Base-by-base conservation (phyloP, 2,113 vertebrate genomes). In the Boulengeromyrus knoepffleri region DNA sequence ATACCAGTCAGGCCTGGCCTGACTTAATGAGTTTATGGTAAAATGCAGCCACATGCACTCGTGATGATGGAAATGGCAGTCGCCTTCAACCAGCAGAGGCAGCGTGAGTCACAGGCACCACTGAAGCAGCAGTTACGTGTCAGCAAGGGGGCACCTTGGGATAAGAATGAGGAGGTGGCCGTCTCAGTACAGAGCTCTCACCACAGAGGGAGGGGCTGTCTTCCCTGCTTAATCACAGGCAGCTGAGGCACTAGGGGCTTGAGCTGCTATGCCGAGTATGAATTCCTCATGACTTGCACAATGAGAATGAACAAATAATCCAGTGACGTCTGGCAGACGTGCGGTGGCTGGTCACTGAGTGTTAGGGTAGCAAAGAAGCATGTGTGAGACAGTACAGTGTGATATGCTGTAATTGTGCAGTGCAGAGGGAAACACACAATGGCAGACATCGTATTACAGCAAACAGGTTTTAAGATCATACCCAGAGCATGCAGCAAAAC, bases 121-220 rank as follows among this genome's bases (percentile, higher is more conserved):
- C 85, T n/a, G 49, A 87, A 87, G 85, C 46, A 36, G 49, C 85
- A 31, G 31, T 17, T 36, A 8, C 10, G 1, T 17, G 8, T 52
- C 47, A 49, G 46, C 85, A n/a, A 53, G 85, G 85, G 49, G 85
- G 85, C 85, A 87, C 49, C 27, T 87, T 87, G 85, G 85, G 49
- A 53, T 53, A 53, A 87, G n/a, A 47, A 27, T n/a, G n/a, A 31
- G 0, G 49, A 27, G 17, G 27, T 15, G n/a, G 85, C n/a, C 49
- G 3, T 87, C n/a, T 9, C 24, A 6, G 31, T 17, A 49, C n/a
- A 53, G 47, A 36, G 85, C 49, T 50, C 85, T 6, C n/a, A 52
- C 12, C 49, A 19, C 7, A 53, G 85, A 52, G 85, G 31, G 85
- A 53, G 74, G 74, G 62, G 21, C 42, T 5, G 45, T 49, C n/a